These are phyloP conservation scores for Carlito syrichta DNA, from an alignment of 2,113 vertebrate genomes.

Conservation along the genomic window DNA sequence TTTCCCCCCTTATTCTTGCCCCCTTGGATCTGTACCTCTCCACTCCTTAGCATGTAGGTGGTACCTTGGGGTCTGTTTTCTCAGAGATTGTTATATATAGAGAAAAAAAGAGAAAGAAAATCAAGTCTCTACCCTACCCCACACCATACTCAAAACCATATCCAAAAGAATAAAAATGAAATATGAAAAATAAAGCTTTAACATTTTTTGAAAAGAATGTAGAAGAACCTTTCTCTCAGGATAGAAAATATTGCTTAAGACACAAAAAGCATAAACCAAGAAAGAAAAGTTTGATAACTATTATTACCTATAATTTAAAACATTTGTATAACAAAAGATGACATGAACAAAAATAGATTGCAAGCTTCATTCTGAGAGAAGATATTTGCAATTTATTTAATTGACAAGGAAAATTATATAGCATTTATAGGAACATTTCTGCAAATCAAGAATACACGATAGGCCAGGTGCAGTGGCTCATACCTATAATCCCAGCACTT, in stretches of 20 bases:
- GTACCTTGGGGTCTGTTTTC: not conserved
- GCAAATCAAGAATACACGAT: not conserved
- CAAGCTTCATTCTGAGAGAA: not conserved
- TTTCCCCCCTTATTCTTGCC: not conserved
- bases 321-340: not conserved
- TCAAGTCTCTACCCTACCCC: not conserved
- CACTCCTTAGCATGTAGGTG: not conserved
- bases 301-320: not conserved
- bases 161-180: not conserved
- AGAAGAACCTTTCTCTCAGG: not conserved
- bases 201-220: conserved; percentile 20
- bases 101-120: not conserved
- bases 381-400: not conserved
- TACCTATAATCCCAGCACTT: too few relatives aligned
- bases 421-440: conserved; percentile 28
- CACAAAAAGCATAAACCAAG: not conserved
- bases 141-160: not conserved
- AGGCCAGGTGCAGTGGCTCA: too few relatives aligned
- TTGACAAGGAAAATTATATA: not conserved
- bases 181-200: not conserved
- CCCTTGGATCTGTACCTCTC: not conserved
- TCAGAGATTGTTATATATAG: not conserved
- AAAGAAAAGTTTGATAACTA: not conserved
- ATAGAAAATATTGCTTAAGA: not conserved
- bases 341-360: not conserved